Conservation (phyloP, 2,113 vertebrate species). For the Danionella cerebrum region DNA sequence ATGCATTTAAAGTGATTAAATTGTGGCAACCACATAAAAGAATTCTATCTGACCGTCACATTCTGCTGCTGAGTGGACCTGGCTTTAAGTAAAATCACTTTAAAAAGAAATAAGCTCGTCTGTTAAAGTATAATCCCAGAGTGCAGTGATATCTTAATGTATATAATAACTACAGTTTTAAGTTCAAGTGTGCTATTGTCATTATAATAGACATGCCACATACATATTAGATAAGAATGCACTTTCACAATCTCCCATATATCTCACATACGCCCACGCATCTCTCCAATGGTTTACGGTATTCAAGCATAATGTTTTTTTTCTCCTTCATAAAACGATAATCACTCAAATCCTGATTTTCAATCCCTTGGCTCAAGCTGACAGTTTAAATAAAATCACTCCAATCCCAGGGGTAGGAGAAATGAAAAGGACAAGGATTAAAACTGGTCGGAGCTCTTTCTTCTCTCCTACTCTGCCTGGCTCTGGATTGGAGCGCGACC, state of each 20-base stretch:
- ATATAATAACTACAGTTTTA: slow-evolving; percentile 6
- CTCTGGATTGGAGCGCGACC: slow-evolving; percentile 84
- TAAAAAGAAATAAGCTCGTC: neutral
- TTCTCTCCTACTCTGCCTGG: slow-evolving; percentile 68
- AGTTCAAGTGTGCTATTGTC: slow-evolving; percentile 9
- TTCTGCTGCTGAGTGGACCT: too few relatives aligned
- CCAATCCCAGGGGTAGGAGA: slow-evolving; percentile 84
- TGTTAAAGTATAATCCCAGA: neutral
- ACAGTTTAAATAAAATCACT: slow-evolving; percentile 90
- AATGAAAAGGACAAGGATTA: slow-evolving; percentile 91
- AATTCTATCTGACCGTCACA: too few relatives aligned
- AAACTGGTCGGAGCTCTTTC: slow-evolving; percentile 76
- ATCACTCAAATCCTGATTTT: slow-evolving; percentile 86
- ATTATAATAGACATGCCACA: neutral
- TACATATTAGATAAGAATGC: neutral
- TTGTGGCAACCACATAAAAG: too few relatives aligned
- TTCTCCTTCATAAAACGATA: slow-evolving; percentile 72
- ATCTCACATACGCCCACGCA: slow-evolving; percentile 7
- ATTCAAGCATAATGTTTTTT: neutral
- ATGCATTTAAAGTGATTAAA: too few relatives aligned
- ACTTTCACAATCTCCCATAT: neutral
- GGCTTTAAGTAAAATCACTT: neutral
- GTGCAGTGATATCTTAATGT: neutral
- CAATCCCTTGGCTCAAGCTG: slow-evolving; percentile 84
- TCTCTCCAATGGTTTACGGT: neutral